Base-by-base conservation (phyloP, 2,113 vertebrate genomes). In the Nycticorax nycticorax region DNA sequence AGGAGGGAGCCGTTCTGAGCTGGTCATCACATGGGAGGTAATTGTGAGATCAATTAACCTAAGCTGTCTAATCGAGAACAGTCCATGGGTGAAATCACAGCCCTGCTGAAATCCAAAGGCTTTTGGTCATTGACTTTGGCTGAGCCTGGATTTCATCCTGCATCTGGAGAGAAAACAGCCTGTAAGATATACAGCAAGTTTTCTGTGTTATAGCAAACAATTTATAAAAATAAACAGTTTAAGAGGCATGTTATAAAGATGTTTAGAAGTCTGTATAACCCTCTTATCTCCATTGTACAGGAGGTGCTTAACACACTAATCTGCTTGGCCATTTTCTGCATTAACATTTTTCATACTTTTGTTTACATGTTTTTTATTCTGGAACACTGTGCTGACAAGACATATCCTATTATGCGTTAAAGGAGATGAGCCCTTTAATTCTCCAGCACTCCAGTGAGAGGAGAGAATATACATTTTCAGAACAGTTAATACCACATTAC, bases 11-110 rank as follows among this genome's bases (percentile, higher is more conserved):
- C 96, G 96, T 45, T 99, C 98, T 6, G 99, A 99, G 95, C 98
- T 99, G 50, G 97, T 99, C 95, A 98, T 99, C 97, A 98, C 96
- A 1, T 99, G 99, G 99, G 98, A 99, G 98, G 99, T 99, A 98
- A 98, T 48, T 93, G 93, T 82, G 41, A 92, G 30, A 63, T 66
- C 79, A 83, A 39, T 88, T 86, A 95, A 66, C 76, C 37, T 78
- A 93, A 75, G 37, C 35, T 79, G 47, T 39, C 85, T 93, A 66
- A 64, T 0, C 8, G 22, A 26, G 41, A 32, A 30, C 8, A 14
- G 26, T 14, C 48, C 8, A 1, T 1, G 62, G 48, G 66, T 45
- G 62, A 56, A 91, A 63, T 16, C 88, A 28, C 50, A 77, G 64
- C 63, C 14, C 56, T 63, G 47, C 76, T 87, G 68, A 85, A 92